Percentiles rank a stretch among this genome's conserved stretches.
Evolutionary conservation across 2,113 vertebrate genomes (phyloP).

Genomic region (Tringa solitaria): DNA sequence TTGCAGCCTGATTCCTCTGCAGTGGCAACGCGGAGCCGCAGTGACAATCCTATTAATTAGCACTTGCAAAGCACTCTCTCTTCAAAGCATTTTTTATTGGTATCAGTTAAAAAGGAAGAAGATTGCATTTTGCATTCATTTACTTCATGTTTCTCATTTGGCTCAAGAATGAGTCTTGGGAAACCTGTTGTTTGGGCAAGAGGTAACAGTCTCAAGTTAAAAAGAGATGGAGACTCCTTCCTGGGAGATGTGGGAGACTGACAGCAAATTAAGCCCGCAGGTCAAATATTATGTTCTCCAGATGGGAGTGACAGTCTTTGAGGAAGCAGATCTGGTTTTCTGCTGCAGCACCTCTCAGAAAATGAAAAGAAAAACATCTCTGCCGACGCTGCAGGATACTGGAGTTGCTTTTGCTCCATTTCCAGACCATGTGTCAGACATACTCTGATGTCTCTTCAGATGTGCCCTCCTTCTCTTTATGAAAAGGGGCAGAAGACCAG

Average conservation of each 20-base stretch:
- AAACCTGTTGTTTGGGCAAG: neutral
- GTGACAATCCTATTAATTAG: neutral
- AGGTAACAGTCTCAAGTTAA: neutral
- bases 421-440: neutral
- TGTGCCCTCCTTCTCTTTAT: neutral
- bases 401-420: neutral
- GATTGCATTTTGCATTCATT: neutral
- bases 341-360: conserved; percentile 43
- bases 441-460: neutral
- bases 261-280: neutral
- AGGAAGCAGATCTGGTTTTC: conserved; percentile 46
- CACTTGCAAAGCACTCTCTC: neutral
- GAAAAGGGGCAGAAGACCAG: neutral
- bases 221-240: conserved; percentile 5
- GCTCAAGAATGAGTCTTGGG: neutral
- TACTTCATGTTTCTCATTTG: neutral
- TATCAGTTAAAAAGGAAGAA: neutral
- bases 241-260: neutral
- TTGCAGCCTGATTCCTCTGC: neutral
- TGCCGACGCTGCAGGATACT: neutral
- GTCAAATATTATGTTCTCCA: conserved; percentile 35
- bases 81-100: neutral
- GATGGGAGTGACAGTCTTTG: conserved; percentile 32
- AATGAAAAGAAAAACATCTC: conserved; percentile 5
- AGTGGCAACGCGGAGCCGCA: neutral